Base-by-base conservation (phyloP, 1,140 invertebrate genomes). In the Caenorhabditis brenneri region DNA sequence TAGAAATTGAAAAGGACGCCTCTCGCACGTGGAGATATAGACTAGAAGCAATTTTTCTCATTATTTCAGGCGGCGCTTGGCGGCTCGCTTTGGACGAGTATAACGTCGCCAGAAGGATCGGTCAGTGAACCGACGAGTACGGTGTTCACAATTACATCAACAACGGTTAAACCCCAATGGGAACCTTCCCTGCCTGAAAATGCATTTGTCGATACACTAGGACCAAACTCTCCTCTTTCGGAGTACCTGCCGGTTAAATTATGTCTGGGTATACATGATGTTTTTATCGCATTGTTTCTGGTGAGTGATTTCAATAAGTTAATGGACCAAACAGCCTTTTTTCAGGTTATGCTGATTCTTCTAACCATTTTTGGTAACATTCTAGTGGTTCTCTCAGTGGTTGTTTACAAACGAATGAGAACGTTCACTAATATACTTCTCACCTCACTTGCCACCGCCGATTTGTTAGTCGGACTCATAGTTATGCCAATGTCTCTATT, bases 401-500 rank as follows among this genome's bases (percentile, higher is more conserved):
- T 88, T 79, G 84, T 90, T 19, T 90, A 90, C 86, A 90, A 90
- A 83, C 85, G 89, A 79, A 90, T 90, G 89, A 49, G 89, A 60
- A 90, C 89, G n/a, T 90, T 90, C 81, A 90, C 90, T 22, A 90
- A 90, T 85, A 90, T 90, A 82, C 80, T 90, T 10, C 83, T 90
- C 19, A 91, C 90, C 33, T 90, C 89, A 15, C 65, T 90, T 16
- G 89, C 89, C 27, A 90, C 89, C n/a, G 90, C 89, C n/a, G 92
- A 93, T 87, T 83, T 93, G 12, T 87, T 92, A 4, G 92, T 93
- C 16, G 92, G 91, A 1, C 85, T 92, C 22, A 80, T 92, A 36
- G 92, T 92, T n/a, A 93, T 93, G 92, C 92, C 92, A 15, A 89
- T 93, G 49, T 90, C 91, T 0, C 88, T 90, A 22, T 79, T 90